These are phyloP conservation scores for Ptilorrhoa leucosticta DNA, from an alignment of 2,113 vertebrate species.

Conservation along the genomic window DNA sequence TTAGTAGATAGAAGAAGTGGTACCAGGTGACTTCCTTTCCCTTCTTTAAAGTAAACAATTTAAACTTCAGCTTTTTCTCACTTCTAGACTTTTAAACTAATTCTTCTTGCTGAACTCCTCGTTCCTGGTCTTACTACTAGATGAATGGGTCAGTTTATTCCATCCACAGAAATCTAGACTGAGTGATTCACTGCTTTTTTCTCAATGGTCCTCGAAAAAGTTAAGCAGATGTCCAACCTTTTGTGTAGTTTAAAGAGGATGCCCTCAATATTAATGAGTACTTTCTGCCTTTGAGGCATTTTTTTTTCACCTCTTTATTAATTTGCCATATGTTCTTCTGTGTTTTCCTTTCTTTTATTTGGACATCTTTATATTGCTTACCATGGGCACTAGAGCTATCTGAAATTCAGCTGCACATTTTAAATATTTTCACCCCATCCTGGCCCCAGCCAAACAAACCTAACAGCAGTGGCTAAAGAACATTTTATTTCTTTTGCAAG, in stretches of 20 bases:
- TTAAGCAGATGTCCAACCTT: not conserved
- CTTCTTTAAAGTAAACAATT: not conserved
- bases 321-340: not conserved
- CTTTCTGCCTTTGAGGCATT: not conserved
- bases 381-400: not conserved
- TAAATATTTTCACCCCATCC: not conserved
- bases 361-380: not conserved
- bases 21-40: not conserved
- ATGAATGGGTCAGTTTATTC: not conserved
- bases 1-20: not conserved
- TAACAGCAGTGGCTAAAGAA: not conserved
- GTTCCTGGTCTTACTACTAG: not conserved
- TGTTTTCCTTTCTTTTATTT: not conserved
- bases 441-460: not conserved
- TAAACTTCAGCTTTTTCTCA: not conserved
- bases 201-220: not conserved
- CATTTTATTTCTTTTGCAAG: not conserved
- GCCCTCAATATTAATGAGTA: not conserved
- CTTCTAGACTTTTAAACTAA: not conserved
- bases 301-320: not conserved
- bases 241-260: not conserved
- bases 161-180: not conserved
- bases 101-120: not conserved
- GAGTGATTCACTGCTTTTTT: not conserved
- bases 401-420: not conserved